Evolutionary conservation across 2,113 vertebrate genomes (phyloP).

Genomic region (Stigmatopora nigra): DNA sequence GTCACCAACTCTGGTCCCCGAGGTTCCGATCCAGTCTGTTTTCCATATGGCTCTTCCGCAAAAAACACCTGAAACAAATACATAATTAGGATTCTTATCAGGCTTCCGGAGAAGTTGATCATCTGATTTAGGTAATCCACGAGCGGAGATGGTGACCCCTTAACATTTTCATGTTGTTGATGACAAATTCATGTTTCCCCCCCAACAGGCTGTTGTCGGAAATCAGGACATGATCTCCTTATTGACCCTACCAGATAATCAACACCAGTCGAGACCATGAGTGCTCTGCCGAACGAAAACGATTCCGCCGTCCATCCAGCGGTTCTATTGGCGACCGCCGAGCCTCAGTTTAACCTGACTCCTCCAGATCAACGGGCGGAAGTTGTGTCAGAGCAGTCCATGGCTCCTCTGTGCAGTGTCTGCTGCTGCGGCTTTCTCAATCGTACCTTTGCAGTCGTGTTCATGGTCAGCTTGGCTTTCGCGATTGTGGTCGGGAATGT

Average conservation of each 20-base stretch:
- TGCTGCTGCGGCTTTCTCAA: constrained; percentile 70
- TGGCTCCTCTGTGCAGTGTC: constrained; percentile 61
- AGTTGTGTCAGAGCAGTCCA: constrained; percentile 14
- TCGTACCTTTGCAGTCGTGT: constrained; percentile 58
- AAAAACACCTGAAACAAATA: no score
- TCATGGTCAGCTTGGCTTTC: constrained; percentile 74
- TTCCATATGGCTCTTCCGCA: no score
- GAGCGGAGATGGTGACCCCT: no score
- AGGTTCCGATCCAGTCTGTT: no score
- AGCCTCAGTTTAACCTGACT: constrained; percentile 51
- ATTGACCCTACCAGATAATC: not conserved
- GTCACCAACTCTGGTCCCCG: no score
- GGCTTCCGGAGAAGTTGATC: no score
- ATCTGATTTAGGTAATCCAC: no score
- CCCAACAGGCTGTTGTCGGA: constrained; percentile 28
- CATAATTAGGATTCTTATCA: no score
- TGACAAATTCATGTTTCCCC: not conserved
- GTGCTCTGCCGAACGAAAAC: constrained; percentile 44
- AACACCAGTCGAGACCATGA: constrained; percentile 40
- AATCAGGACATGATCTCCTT: constrained; percentile 41
- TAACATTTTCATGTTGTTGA: not conserved
- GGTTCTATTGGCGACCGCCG: constrained; percentile 30
- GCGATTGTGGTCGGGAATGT: constrained; percentile 74
- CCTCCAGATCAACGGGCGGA: constrained; percentile 21
- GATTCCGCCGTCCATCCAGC: constrained; percentile 35